Evolutionary conservation across 2,797 vertebrate species (phyloP).

Genomic region (Megaceryle alcyon): DNA sequence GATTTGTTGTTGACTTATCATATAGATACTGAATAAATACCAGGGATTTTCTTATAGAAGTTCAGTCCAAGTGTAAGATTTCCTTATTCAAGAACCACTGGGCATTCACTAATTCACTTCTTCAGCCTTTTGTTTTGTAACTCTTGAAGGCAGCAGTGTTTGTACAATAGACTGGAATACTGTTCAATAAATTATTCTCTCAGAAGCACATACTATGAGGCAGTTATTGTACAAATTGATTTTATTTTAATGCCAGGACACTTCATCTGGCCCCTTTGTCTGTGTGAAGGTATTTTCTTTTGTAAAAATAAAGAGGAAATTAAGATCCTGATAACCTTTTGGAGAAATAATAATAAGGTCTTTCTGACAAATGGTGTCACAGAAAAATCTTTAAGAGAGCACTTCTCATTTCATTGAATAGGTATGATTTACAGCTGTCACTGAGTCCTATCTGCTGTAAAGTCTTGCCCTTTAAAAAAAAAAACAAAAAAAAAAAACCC

Average conservation of each 20-base stretch:
- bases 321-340: background rate
- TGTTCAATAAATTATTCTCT: conserved; percentile 15
- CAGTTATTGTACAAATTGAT: background rate
- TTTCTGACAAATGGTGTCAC: background rate
- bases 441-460: background rate
- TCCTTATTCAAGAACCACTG: background rate
- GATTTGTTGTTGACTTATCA: background rate
- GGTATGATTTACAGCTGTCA: background rate
- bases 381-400: background rate
- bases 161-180: background rate
- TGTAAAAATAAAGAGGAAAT: conserved; percentile 32
- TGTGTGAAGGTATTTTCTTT: background rate
- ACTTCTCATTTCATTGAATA: background rate
- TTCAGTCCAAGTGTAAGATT: background rate
- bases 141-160: background rate
- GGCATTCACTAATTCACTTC: background rate
- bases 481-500: background rate
- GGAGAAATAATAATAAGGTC: background rate
- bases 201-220: background rate
- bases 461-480: background rate
- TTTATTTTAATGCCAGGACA: conserved; percentile 18
- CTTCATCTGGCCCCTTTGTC: background rate
- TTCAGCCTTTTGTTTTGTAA: conserved; percentile 22
- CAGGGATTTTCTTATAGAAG: background rate
- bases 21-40: background rate